These are phyloP conservation scores for Acestrorhynchus altus DNA, from an alignment of 2,797 vertebrate species.

Conservation along the genomic window DNA sequence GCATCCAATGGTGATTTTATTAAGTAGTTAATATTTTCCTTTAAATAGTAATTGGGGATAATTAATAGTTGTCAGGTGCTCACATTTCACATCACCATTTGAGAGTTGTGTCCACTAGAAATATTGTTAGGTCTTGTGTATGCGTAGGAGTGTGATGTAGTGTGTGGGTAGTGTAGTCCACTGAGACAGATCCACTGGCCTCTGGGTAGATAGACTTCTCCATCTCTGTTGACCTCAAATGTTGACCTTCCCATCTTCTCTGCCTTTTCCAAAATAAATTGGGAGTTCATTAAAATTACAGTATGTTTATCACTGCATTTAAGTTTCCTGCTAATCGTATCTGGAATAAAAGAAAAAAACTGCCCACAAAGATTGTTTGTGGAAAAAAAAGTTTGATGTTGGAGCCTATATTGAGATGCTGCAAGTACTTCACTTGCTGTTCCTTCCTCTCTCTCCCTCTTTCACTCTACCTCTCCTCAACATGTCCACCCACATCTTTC, in stretches of 20 bases:
- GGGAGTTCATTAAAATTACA: conserved; percentile 27
- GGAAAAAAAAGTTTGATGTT: background rate
- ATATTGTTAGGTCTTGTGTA: background rate
- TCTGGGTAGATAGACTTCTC: conserved; percentile 21
- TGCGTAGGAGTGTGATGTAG: conserved; percentile 31
- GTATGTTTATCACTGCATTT: conserved; percentile 40
- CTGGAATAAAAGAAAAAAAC: conserved; percentile 20
- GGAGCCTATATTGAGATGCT: background rate
- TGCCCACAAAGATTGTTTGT: background rate
- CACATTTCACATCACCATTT: background rate
- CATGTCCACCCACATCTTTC: conserved; percentile 37
- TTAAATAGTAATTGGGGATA: background rate
- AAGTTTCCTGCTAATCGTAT: conserved; percentile 16
- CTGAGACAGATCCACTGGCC: conserved; percentile 26
- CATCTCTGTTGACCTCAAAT: conserved; percentile 30
- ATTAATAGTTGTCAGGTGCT: background rate
- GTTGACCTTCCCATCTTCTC: conserved; percentile 21
- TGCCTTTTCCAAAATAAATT: conserved; percentile 12
- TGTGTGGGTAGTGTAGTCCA: conserved; percentile 39
- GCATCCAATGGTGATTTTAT: too few species aligned
- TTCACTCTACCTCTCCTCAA: background rate
- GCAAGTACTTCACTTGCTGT: background rate
- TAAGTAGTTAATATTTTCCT: background rate
- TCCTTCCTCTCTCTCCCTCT: background rate
- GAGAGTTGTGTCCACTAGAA: background rate